phyloP scores from a whole-genome alignment of 2,797 vertebrate species.

The Lepus oiostolus region DNA sequence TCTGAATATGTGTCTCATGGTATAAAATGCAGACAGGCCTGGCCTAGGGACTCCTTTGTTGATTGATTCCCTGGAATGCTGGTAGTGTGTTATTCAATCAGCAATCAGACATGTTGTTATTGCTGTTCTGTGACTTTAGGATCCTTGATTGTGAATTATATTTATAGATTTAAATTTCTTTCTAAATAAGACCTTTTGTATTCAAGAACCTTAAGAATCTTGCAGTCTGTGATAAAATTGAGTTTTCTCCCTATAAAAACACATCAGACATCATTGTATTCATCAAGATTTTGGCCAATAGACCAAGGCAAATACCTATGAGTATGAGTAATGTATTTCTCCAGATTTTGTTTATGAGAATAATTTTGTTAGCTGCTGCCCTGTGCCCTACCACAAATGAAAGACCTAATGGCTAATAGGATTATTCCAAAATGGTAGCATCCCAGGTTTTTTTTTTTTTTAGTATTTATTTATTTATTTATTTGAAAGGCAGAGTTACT shows the following conservation, averaged over 20 bases:
- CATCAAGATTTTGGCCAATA: slow-evolving; percentile 79
- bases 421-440: slow-evolving; percentile 24
- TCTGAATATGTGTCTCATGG: slow-evolving; percentile 65
- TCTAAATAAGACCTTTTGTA: slow-evolving; percentile 89
- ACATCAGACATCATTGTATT: slow-evolving; percentile 65
- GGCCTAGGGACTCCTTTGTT: slow-evolving; percentile 80
- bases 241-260: slow-evolving; percentile 70
- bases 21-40: slow-evolving; percentile 74
- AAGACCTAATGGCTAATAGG: slow-evolving; percentile 56
- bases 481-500: too few species aligned
- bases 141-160: slow-evolving; percentile 90
- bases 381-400: background rate
- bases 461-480: too few species aligned
- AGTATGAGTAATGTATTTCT: slow-evolving; percentile 73
- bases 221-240: slow-evolving; percentile 82
- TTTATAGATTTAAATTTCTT: slow-evolving; percentile 89
- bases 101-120: slow-evolving; percentile 87
- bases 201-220: slow-evolving; percentile 86
- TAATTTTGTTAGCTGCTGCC: slow-evolving; percentile 72
- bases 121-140: slow-evolving; percentile 88
- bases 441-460: background rate
- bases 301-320: slow-evolving; percentile 68
- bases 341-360: slow-evolving; percentile 72
- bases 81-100: slow-evolving; percentile 88
- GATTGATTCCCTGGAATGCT: slow-evolving; percentile 85